Conservation (phyloP, 2,888 invertebrate genomes). For the Achlya flavicornis region DNA sequence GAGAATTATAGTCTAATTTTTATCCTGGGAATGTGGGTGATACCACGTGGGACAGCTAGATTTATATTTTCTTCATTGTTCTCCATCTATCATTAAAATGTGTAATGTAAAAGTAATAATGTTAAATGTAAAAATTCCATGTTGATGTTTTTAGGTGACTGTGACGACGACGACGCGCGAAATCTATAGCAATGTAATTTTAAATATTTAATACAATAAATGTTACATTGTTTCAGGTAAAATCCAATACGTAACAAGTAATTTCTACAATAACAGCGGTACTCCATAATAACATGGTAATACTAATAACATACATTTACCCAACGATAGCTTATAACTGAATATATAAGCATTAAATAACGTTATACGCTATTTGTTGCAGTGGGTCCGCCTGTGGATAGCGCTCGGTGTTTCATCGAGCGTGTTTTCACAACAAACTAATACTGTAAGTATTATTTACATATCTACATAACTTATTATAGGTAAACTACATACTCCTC, state of each 20-base stretch:
- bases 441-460: slow-evolving; percentile 39
- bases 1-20: too few relatives aligned
- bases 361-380: slow-evolving; percentile 19
- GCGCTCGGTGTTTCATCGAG: slow-evolving; percentile 35
- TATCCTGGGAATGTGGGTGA: too few relatives aligned
- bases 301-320: not conserved
- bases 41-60: too few relatives aligned
- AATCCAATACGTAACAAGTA: not conserved
- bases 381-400: slow-evolving; percentile 55
- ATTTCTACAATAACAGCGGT: not conserved
- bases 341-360: slow-evolving; percentile 1
- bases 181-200: too few relatives aligned
- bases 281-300: not conserved
- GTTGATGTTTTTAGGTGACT: too few relatives aligned
- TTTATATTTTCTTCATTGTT: too few relatives aligned
- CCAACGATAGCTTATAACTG: not conserved
- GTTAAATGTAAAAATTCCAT: too few relatives aligned
- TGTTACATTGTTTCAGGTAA: not conserved
- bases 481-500: too few relatives aligned
- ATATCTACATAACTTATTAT: not conserved
- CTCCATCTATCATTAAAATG: too few relatives aligned
- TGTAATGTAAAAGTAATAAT: too few relatives aligned
- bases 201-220: too few relatives aligned
- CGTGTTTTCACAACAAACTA: slow-evolving; percentile 41
- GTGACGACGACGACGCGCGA: too few relatives aligned